Conservation (phyloP, 2,113 vertebrate genomes). For the Anolis sagrei region DNA sequence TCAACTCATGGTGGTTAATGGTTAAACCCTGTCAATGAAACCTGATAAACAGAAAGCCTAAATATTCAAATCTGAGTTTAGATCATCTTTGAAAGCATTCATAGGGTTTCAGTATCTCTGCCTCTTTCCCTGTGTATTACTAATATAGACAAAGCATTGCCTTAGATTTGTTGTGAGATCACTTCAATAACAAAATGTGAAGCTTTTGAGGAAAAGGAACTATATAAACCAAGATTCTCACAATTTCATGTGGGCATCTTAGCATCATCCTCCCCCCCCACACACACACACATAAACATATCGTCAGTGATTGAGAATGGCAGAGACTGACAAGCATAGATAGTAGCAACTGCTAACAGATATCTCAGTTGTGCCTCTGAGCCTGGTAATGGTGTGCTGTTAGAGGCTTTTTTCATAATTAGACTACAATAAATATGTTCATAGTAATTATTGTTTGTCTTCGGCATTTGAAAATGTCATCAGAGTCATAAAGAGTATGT, state of each 20-base stretch:
- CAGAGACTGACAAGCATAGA: too few relatives aligned
- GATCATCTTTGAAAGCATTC: too few relatives aligned
- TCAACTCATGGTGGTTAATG: neutral
- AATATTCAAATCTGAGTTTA: neutral
- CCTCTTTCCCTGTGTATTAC: neutral
- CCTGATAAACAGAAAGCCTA: neutral
- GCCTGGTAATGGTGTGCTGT: neutral
- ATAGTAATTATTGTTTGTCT: neutral
- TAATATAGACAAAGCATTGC: neutral
- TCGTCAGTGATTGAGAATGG: too few relatives aligned
- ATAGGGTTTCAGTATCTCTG: too few relatives aligned
- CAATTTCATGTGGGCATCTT: neutral
- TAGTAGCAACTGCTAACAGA: too few relatives aligned
- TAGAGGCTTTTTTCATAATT: conserved; percentile 4
- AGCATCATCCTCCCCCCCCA: neutral
- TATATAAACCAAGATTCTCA: neutral
- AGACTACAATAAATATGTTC: conserved; percentile 19
- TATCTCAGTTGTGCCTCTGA: neutral
- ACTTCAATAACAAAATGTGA: neutral
- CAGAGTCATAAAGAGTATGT: neutral
- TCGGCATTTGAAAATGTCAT: conserved; percentile 14
- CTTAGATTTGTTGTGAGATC: neutral
- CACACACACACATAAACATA: neutral
- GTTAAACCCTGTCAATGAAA: neutral
- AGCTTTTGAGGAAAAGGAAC: too few relatives aligned